Percentiles rank a stretch among this genome's conserved stretches.
Evolutionary conservation across 1,140 invertebrate genomes (phyloP).

Genomic region (Cylas formicarius): DNA sequence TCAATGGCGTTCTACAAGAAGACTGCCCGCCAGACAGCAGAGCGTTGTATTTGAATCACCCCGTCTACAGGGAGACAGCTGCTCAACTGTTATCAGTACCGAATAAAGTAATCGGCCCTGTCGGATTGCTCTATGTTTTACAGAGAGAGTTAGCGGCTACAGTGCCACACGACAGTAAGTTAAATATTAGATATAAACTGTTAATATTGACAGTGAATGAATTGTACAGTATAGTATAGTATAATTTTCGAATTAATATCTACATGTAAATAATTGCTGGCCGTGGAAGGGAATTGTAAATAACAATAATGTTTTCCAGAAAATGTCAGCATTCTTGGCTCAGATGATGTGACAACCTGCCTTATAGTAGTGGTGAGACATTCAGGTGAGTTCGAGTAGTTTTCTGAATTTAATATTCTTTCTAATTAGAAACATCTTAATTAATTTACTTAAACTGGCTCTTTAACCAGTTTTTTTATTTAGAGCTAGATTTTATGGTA

Average conservation of each 20-base stretch:
- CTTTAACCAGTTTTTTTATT: too few relatives aligned
- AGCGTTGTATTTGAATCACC: conserved; percentile 69
- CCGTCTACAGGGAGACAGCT: conserved; percentile 76
- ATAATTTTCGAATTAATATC: background rate
- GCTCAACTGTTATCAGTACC: conserved; percentile 68
- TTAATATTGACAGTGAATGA: background rate
- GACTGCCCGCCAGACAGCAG: conserved; percentile 74
- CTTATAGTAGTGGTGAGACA: conserved; percentile 84
- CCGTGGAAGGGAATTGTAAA: background rate
- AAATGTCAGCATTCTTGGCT: conserved; percentile 82
- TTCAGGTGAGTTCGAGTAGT: conserved; percentile 67
- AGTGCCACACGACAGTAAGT: conserved; percentile 83
- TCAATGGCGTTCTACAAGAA: conserved; percentile 79
- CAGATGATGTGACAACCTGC: conserved; percentile 91
- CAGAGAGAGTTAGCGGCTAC: conserved; percentile 88
- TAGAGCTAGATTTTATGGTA: too few relatives aligned
- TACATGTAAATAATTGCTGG: background rate
- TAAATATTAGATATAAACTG: conserved; percentile 4
- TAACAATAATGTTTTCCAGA: conserved; percentile 52
- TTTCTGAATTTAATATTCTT: too few relatives aligned
- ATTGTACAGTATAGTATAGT: background rate
- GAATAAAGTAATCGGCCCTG: conserved; percentile 70
- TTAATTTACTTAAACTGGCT: too few relatives aligned
- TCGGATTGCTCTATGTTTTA: conserved; percentile 79
- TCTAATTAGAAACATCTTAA: too few relatives aligned